phyloP scores from a whole-genome alignment of 2,888 invertebrate genomes.

The Aspidiotus rigidus region DNA sequence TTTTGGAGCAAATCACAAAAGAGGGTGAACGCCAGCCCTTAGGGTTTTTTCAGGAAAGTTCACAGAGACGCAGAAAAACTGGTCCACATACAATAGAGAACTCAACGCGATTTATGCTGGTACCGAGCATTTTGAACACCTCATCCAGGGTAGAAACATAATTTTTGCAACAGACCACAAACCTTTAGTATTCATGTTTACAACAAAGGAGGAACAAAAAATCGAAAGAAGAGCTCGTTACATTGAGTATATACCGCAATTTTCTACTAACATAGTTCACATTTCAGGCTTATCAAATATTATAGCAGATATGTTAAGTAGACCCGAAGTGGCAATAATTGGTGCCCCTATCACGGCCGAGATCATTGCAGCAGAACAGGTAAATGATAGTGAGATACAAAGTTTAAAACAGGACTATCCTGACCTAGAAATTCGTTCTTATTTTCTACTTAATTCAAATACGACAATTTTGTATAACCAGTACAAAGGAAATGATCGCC shows the following conservation, averaged over 20 bases:
- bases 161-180: constrained; percentile 34
- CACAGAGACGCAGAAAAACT: neutral
- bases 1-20: constrained; percentile 40
- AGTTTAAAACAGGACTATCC: too few relatives aligned
- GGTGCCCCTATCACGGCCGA: too few relatives aligned
- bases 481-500: too few relatives aligned
- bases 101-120: constrained; percentile 29
- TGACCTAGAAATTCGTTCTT: too few relatives aligned
- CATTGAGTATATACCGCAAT: neutral
- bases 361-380: too few relatives aligned
- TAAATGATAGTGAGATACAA: too few relatives aligned
- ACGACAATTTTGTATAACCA: too few relatives aligned
- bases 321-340: too few relatives aligned
- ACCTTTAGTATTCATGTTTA: constrained; percentile 27
- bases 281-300: neutral
- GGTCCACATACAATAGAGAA: constrained; percentile 26
- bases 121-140: constrained; percentile 25
- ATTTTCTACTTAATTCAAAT: too few relatives aligned
- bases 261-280: neutral
- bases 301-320: neutral
- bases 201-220: neutral
- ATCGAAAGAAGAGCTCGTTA: neutral
- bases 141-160: constrained; percentile 32
- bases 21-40: constrained; percentile 35
- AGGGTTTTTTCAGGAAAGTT: constrained; percentile 32